Base-by-base conservation (phyloP, 2,888 invertebrate genomes). In the Dione vanillae region DNA sequence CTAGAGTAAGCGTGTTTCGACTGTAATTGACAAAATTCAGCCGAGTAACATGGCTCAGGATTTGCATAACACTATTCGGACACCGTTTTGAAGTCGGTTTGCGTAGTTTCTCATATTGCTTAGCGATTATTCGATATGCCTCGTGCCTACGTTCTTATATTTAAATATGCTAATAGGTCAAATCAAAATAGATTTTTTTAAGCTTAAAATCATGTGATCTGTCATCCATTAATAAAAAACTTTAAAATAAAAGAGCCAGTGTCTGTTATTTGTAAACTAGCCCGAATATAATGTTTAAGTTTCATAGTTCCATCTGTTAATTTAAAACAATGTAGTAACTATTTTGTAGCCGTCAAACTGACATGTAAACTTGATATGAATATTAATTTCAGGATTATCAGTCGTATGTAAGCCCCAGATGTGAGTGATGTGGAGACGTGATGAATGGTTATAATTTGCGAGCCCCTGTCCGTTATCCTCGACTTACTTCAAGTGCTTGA, bases 1-100 rank as follows among this genome's bases (percentile, higher is more conserved):
- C 0, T 43, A 20, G 14, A 20, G 10, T 8, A 19, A n/a, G 1
- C 9, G 11, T 12, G 37, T 16, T 64, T 64, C 35, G 1, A 14
- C 6, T 20, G 37, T 67, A 58, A 58, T 35, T 54, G 45, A 58
- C 54, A 45, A 67, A 56, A 58, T 49, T 47, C 7, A 41, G 45
- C 20, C 20, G 37, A 40, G 19, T 45, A 40, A 20, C 20, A 19
- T 45, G 56, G 56, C 7, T 40, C 20, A 45, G 54, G 40, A 90
- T 91, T 91, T 87, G 89, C 91, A 90, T 91, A 89, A 91, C 89
- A 85, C 89, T 83, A 80, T 83, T 83, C 84, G 86, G 86, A 89
- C 90, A 90, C 72, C 86, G 88, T 86, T 87, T 85, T 88, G 89
- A 90, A 90, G 87, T 88, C 86, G 85, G 86, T 88, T 89, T 88